phyloP scores from a whole-genome alignment of 2,797 vertebrate genomes.

The Cyprinella venusta region DNA sequence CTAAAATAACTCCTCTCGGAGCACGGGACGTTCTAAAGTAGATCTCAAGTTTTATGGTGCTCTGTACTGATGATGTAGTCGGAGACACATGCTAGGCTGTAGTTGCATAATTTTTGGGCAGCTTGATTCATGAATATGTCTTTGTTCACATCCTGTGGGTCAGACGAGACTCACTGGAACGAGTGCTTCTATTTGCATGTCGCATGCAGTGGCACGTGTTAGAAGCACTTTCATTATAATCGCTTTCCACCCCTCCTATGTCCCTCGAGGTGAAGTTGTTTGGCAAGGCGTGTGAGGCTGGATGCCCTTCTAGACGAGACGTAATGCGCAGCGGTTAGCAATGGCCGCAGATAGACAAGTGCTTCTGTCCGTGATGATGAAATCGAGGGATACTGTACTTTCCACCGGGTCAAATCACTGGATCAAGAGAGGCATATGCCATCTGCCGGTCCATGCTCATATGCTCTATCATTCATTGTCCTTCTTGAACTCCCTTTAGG shows the following conservation, averaged over 20 bases:
- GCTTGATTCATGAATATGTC: slow-evolving; percentile 53
- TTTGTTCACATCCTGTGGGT: slow-evolving; percentile 49
- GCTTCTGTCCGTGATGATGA: slow-evolving; percentile 17
- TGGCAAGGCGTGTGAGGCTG: slow-evolving; percentile 12
- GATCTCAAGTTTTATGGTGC: slow-evolving; percentile 38
- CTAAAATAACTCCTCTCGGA: slow-evolving; percentile 32
- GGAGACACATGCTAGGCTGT: slow-evolving; percentile 24
- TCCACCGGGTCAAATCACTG: neutral
- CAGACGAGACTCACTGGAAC: slow-evolving; percentile 44
- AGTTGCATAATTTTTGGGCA: slow-evolving; percentile 42
- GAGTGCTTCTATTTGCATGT: slow-evolving; percentile 24
- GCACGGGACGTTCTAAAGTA: slow-evolving; percentile 37
- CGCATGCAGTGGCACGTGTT: slow-evolving; percentile 54
- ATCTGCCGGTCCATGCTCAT: neutral
- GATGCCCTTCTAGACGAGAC: slow-evolving; percentile 19
- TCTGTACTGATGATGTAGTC: slow-evolving; percentile 26
- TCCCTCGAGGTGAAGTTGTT: slow-evolving; percentile 15
- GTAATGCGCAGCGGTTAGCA: slow-evolving; percentile 31
- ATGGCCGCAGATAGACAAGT: slow-evolving; percentile 15
- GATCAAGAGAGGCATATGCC: neutral
- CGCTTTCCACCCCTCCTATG: neutral
- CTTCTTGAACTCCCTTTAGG: slow-evolving; percentile 1
- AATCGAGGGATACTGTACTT: slow-evolving; percentile 17
- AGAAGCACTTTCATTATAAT: slow-evolving; percentile 22
- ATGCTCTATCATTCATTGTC: neutral